Base-by-base conservation (phyloP, 2,797 vertebrate species). In the Crocidura indochinensis region DNA sequence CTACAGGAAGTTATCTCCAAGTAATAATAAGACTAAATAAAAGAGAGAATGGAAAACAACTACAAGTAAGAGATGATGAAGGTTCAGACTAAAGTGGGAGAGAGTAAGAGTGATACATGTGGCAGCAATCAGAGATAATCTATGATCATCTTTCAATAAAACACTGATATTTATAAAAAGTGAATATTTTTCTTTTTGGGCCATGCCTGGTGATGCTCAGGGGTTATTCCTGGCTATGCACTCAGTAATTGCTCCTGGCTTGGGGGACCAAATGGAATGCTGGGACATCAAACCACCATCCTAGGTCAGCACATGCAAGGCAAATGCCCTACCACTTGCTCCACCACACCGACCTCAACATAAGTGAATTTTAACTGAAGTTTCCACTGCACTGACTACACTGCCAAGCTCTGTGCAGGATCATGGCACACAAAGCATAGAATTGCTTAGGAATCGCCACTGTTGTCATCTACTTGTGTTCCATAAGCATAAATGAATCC, bases 131-230 rank as follows among this genome's bases (percentile, higher is more conserved):
- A 68, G 10, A 73, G 76, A 73, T 22, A 60, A n/a, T 60, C 15
- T 29, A 31, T 24, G 67, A 83, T 56, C 89, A 83, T 31, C 29
- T 83, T 91, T 56, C 22, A 74, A 38, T n/a, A 89, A 53, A 91
- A 65, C 22, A 6, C 60, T 91, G 56, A 73, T 53, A 22, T 64
- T 56, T 69, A 9, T 79, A 72, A 73, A 56, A 46, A 38, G 2
- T 38, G 38, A 38, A 38, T 38, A 2, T 38, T 38, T 38, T 38
- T 38, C 38, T 38, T 38, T 38, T 38, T 38, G 38, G 38, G 38
- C 38, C 38, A 38, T 5, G 38, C 38, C 38, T 5, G 5, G 38
- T 38, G 38, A 38, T 38, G 38, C 38, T 38, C 38, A 38, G 38
- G 38, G 38, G 38, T 38, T 38, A 38, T 38, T 38, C 38, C 38